Conservation (phyloP, 30 jellyfish, hydroid and myxozoan genomes). For the Cassiopea xamachana region DNA sequence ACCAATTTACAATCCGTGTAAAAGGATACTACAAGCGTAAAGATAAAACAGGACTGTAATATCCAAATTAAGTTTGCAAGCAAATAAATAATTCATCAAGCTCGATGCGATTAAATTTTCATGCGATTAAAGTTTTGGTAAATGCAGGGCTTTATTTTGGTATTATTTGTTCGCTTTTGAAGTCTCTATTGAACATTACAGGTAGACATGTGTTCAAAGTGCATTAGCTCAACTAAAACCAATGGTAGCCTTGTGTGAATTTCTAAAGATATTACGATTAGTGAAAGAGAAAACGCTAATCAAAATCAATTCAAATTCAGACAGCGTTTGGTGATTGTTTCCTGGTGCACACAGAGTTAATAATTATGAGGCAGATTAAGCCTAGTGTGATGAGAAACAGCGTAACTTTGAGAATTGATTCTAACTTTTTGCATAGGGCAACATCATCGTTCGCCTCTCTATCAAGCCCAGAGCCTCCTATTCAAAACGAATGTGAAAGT, state of each 20-base stretch:
- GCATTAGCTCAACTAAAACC: neutral
- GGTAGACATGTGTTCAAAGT: conserved; percentile 1
- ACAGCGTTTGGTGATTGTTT: neutral
- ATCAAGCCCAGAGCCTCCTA: too few species aligned
- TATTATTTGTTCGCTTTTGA: neutral
- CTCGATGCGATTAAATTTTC: neutral
- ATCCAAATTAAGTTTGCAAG: neutral
- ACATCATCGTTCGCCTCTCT: too few species aligned
- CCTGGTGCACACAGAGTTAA: neutral
- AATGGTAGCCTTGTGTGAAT: neutral
- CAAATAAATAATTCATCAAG: conserved; percentile 9
- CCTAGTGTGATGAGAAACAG: too few species aligned
- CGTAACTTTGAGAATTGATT: too few species aligned
- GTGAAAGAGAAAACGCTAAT: neutral
- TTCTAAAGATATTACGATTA: neutral
- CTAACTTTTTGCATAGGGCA: too few species aligned
- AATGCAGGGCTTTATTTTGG: neutral
- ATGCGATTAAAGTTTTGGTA: neutral
- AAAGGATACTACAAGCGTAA: too few species aligned
- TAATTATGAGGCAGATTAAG: too few species aligned
- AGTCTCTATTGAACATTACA: neutral
- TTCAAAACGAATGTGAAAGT: too few species aligned
- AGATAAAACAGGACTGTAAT: neutral
- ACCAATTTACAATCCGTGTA: too few species aligned
- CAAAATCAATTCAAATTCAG: neutral